These are phyloP conservation scores for Synergus gifuensis DNA, from an alignment of 2,888 invertebrate genomes.

Conservation along the genomic window DNA sequence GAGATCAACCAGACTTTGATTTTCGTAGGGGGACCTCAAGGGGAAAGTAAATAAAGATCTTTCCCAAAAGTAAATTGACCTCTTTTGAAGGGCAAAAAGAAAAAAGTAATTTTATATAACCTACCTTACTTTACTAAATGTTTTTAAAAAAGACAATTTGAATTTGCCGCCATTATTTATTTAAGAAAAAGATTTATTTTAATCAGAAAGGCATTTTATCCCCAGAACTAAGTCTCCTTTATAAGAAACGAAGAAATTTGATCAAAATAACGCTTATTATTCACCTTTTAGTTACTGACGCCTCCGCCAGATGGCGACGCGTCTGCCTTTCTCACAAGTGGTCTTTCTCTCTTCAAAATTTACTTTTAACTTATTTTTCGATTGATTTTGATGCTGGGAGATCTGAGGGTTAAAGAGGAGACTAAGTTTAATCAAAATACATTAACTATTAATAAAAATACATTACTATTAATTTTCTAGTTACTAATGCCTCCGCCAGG, in stretches of 20 bases:
- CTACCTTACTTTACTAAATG: not conserved
- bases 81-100: too few species aligned
- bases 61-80: not conserved
- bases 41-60: not conserved
- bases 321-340: not conserved
- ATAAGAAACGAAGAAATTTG: not conserved
- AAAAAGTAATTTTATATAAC: too few species aligned
- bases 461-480: not conserved
- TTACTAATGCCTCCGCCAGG: not conserved
- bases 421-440: too few species aligned
- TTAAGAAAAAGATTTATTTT: too few species aligned
- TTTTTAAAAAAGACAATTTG: not conserved
- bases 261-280: not conserved
- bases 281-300: not conserved
- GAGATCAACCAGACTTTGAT: constrained; percentile 36
- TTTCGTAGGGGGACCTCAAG: constrained; percentile 32
- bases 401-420: too few species aligned
- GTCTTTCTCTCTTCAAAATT: too few species aligned
- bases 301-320: not conserved
- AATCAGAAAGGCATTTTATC: too few species aligned
- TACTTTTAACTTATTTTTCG: too few species aligned
- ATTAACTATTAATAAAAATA: not conserved
- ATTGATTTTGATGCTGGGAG: too few species aligned
- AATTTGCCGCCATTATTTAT: not conserved
- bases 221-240: too few species aligned